Evolutionary conservation across 2,888 invertebrate genomes (phyloP), one percentile per base, ranked within the genome.

Genomic region (Phlogophora meticulosa): DNA sequence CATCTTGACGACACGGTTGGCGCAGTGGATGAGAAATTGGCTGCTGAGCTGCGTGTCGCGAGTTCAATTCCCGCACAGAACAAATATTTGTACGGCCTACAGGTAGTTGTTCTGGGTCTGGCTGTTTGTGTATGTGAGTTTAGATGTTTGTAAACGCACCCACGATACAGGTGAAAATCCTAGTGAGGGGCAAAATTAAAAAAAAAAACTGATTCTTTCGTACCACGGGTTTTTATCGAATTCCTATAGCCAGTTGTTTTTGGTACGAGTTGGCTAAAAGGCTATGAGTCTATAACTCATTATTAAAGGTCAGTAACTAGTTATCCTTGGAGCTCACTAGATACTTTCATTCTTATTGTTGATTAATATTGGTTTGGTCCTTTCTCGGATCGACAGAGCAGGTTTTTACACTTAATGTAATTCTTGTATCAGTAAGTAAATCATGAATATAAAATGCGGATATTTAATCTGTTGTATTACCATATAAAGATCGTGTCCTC

Each of bases 341-440:
- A 61, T 67, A 77, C 76, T 74, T 78, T 69, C 76, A 61, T 66
- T 75, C 24, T 57, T 55, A 75, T 58, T 75, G 57, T 71, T 42
- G 13, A 45, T 42, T 28, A n/a, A 57, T 38, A 57, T 53, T 55
- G 9, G 34, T 28, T 40, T 36, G 40, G 2, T 59, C 46, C 48
- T 76, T 64, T 58, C 68, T 43, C 10, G 9, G 24, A 10, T n/a
- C 15, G 43, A 51, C 10, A 36, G 9, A 36, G 17, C 17, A 22
- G 22, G 22, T 17, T 42, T 22, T 4, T 20, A 24, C 15, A 46
- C 17, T 22, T 9, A 11, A 28, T 24, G 4, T 56, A 9, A 15
- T 15, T 13, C 4, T 20, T 13, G 32, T 66, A 24, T 11, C 3
- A 24, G 5, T 32, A 17, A 17, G 9, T 13, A 17, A 7, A 20